Percentiles rank a stretch among this genome's conserved stretches.
Evolutionary conservation across 2,888 invertebrate species (phyloP).

Genomic region (Neocrepidodera transversa): DNA sequence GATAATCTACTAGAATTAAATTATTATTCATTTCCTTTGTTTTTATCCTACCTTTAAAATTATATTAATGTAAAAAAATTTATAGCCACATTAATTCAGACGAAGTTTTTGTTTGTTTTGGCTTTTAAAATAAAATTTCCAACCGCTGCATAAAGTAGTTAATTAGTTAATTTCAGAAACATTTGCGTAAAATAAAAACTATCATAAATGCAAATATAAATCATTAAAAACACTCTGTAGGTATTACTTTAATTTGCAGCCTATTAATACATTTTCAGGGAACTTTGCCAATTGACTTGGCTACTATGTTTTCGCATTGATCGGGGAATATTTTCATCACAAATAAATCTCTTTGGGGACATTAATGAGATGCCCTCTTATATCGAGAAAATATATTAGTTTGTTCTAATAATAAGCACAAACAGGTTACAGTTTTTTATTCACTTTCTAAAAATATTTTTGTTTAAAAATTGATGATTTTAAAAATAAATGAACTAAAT

Average conservation of each 20-base stretch:
- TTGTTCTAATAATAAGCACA: conserved; percentile 1
- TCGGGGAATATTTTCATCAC: conserved; percentile 28
- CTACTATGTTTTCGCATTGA: conserved; percentile 22
- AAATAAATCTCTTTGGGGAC: conserved; percentile 28
- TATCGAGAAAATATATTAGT: conserved; percentile 12
- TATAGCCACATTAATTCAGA: too few relatives aligned
- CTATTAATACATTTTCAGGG: conserved; percentile 22
- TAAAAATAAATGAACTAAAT: too few relatives aligned
- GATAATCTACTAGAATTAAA: too few relatives aligned
- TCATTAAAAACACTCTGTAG: conserved; percentile 4
- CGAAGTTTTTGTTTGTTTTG: too few relatives aligned
- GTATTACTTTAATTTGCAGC: conserved; percentile 13
- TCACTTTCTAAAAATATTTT: neutral
- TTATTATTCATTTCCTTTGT: too few relatives aligned
- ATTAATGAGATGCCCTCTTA: conserved; percentile 20
- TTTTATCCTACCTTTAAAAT: too few relatives aligned
- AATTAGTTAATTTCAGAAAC: too few relatives aligned
- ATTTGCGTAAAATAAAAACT: too few relatives aligned
- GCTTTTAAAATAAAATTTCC: too few relatives aligned
- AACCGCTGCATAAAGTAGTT: too few relatives aligned
- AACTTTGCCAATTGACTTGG: conserved; percentile 32
- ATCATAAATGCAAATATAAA: neutral
- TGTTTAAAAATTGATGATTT: too few relatives aligned
- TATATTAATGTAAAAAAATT: too few relatives aligned
- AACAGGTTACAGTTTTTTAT: conserved; percentile 1